Evolutionary conservation across 2,888 invertebrate species (phyloP).

Genomic region (Pollenia griseotomentosa): DNA sequence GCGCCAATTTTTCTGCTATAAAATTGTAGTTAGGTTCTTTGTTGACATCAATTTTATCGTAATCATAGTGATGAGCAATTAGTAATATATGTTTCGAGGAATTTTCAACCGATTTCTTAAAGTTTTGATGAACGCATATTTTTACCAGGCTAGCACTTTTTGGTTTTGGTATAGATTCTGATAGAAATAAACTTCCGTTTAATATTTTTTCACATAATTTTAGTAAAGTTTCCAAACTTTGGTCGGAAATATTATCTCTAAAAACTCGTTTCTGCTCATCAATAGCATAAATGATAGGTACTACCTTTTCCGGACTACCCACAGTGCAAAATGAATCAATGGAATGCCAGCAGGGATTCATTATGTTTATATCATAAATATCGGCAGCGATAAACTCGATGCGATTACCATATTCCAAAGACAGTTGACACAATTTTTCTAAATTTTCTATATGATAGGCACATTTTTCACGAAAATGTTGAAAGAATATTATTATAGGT

Average conservation of each 20-base stretch:
- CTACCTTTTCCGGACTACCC: slow-evolving; percentile 12
- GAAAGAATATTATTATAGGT: slow-evolving; percentile 47
- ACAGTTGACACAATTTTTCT: slow-evolving; percentile 41
- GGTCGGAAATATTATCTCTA: too few relatives aligned
- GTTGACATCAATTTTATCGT: too few relatives aligned
- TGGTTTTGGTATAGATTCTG: slow-evolving; percentile 14
- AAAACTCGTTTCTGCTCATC: slow-evolving; percentile 44
- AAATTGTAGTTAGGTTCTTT: neutral
- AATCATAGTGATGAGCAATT: neutral
- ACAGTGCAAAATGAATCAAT: slow-evolving; percentile 30
- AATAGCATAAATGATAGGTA: slow-evolving; percentile 31
- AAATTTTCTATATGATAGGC: slow-evolving; percentile 52
- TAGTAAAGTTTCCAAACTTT: too few relatives aligned
- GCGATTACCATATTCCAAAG: slow-evolving; percentile 48
- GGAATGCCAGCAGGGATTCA: slow-evolving; percentile 37
- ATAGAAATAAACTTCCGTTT: slow-evolving; percentile 46
- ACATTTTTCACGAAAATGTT: slow-evolving; percentile 68
- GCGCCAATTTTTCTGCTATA: slow-evolving; percentile 65
- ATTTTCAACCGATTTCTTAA: slow-evolving; percentile 71
- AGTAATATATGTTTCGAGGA: slow-evolving; percentile 64
- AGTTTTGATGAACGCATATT: slow-evolving; percentile 61
- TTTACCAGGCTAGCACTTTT: slow-evolving; percentile 34
- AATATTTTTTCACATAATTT: slow-evolving; percentile 42
- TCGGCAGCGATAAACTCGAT: slow-evolving; percentile 67
- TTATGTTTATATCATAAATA: slow-evolving; percentile 58